Base-by-base conservation (phyloP, 2,113 vertebrate species). In the Cyrtonyx montezumae region DNA sequence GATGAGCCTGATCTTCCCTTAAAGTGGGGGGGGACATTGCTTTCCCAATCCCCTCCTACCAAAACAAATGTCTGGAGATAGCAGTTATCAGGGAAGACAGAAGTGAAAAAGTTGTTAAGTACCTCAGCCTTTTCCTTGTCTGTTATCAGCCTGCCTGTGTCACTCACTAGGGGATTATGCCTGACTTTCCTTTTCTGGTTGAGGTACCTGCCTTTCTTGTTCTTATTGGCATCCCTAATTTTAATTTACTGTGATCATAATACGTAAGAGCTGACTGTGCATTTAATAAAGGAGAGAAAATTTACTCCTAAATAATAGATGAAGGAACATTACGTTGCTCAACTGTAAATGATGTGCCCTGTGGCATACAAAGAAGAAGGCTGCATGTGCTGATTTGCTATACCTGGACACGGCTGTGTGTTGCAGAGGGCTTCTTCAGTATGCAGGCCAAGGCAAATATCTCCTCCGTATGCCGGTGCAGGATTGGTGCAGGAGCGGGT, bases 381-480 rank as follows among this genome's bases (percentile, higher is more conserved):
- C 2, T 11, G 34, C 1, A 5, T 3, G 6, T 19, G 30, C 14
- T 6, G 22, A 13, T 2, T 13, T 37, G 12, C 43, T 2, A 4
- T 98, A 99, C 99, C 99, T 95, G 99, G 99, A 58, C 99, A 99
- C 0, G 98, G 79, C 76, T 99, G 98, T 3, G 99, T 99, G 97
- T 98, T 99, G 97, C 99, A 99, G 75, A 99, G 98, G 0, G 99
- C 99, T 87, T 99, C 99, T 80, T 99, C 99, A 0, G 99, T 99
- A 97, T 99, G 99, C 80, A 99, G 98, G 2, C 99, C 99, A 36
- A 99, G 98, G 95, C 99, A 99, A 97, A 99, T 99, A 81, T 99
- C 99, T 9, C 99, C 99, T 88, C 99, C 99, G 0, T 99, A 98
- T 9, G 99, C 99, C 0, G 99, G 99, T 0, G 98, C 97, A 3